These are phyloP conservation scores for Hiodon tergisus DNA, from an alignment of 2,113 vertebrate species.

Conservation along the genomic window DNA sequence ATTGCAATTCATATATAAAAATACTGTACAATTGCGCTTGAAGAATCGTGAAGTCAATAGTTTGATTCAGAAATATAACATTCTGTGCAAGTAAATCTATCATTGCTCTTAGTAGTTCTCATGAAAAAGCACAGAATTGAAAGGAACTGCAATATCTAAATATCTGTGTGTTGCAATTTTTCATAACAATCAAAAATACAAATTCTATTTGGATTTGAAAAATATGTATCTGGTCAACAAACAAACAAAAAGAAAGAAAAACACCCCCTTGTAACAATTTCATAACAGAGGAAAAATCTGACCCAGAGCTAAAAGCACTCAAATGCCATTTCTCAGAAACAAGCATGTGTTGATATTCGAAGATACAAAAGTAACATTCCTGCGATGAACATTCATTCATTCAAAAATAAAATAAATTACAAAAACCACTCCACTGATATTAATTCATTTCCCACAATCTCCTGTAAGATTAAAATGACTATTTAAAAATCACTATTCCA, in stretches of 20 bases:
- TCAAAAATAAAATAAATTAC: conserved; percentile 31
- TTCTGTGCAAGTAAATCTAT: conserved; percentile 34
- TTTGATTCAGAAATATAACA: conserved; percentile 37
- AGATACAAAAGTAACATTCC: conserved; percentile 12
- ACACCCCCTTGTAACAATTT: neutral
- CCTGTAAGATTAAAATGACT: neutral
- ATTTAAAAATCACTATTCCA: neutral
- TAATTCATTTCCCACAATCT: conserved; percentile 21
- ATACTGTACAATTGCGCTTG: conserved; percentile 61
- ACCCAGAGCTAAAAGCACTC: conserved; percentile 11
- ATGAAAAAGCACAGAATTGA: conserved; percentile 33
- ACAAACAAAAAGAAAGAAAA: conserved; percentile 24
- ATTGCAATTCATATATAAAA: conserved; percentile 62
- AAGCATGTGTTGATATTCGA: conserved; percentile 10
- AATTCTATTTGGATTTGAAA: conserved; percentile 31
- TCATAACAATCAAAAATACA: conserved; percentile 30
- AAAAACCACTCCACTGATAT: conserved; percentile 26
- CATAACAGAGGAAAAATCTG: neutral
- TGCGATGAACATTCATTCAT: conserved; percentile 16
- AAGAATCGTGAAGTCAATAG: conserved; percentile 37
- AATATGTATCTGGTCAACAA: conserved; percentile 31
- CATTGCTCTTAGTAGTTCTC: conserved; percentile 24
- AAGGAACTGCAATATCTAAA: conserved; percentile 24
- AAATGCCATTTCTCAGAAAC: conserved; percentile 14
- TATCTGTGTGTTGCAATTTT: conserved; percentile 16